phyloP scores from a whole-genome alignment of 2,888 invertebrate species.

The Ormyrus thymus region DNA sequence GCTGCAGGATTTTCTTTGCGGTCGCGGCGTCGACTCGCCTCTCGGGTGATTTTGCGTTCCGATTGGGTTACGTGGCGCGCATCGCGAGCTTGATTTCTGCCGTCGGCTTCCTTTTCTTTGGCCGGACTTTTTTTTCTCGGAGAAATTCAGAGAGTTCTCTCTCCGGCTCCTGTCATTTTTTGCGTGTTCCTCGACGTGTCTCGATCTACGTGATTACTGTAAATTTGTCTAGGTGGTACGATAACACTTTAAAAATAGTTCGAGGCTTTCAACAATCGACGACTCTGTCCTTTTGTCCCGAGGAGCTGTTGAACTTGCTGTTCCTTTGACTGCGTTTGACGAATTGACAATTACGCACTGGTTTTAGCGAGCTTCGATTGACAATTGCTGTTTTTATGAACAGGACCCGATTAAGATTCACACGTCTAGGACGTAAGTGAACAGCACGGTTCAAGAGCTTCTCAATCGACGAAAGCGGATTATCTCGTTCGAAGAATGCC shows the following conservation, averaged over 20 bases:
- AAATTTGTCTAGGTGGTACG: slow-evolving; percentile 21
- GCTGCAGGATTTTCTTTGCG: slow-evolving; percentile 20
- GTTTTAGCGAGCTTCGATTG: not conserved
- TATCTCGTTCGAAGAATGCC: slow-evolving; percentile 2
- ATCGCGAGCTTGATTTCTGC: too few species aligned
- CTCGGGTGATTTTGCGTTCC: too few species aligned
- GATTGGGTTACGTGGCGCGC: too few species aligned
- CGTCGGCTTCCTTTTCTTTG: too few species aligned
- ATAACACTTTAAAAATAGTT: not conserved
- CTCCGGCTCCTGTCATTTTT: slow-evolving; percentile 23
- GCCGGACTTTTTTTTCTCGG: too few species aligned
- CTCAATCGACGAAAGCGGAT: not conserved
- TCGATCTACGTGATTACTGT: slow-evolving; percentile 26
- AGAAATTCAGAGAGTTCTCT: not conserved
- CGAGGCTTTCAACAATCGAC: slow-evolving; percentile 1
- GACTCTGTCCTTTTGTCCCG: not conserved
- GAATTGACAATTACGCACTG: not conserved
- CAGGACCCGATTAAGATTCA: too few species aligned
- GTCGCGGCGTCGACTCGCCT: not conserved
- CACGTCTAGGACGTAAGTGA: too few species aligned
- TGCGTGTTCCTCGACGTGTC: slow-evolving; percentile 25
- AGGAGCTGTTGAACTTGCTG: not conserved
- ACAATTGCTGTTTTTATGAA: too few species aligned
- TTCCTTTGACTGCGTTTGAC: not conserved
- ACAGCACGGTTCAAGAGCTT: not conserved